Evolutionary conservation across 1,140 invertebrate species (phyloP).

Genomic region (Agrypnia vestita): DNA sequence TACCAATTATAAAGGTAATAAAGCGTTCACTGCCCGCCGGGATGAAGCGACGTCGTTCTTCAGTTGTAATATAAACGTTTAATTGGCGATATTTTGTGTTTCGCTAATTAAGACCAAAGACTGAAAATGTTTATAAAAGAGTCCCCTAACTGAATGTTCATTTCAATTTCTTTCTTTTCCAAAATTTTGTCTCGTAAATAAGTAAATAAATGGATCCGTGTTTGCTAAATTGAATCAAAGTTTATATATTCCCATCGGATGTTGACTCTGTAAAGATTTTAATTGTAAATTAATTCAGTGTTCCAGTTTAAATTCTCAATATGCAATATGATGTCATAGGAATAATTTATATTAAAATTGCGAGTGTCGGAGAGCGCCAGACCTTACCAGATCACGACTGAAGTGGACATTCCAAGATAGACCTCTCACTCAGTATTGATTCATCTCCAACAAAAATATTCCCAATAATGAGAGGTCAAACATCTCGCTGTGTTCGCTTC

Average conservation of each 20-base stretch:
- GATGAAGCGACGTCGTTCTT: no score
- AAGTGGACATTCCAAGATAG: no score
- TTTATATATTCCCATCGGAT: slow-evolving; percentile 58
- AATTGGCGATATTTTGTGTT: slow-evolving; percentile 61
- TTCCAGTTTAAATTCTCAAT: slow-evolving; percentile 60
- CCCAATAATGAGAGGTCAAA: no score
- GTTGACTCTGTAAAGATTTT: slow-evolving; percentile 59
- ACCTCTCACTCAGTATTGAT: no score
- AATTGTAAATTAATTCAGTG: slow-evolving; percentile 59
- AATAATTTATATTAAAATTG: slow-evolving; percentile 28
- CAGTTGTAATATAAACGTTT: slow-evolving; percentile 56
- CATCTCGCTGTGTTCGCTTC: no score
- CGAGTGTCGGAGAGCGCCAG: slow-evolving; percentile 21
- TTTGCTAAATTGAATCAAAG: slow-evolving; percentile 59
- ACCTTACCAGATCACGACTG: neutral
- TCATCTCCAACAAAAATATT: no score
- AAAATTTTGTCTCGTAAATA: slow-evolving; percentile 57
- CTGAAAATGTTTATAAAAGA: slow-evolving; percentile 60
- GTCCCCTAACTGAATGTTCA: slow-evolving; percentile 58
- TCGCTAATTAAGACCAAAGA: slow-evolving; percentile 62
- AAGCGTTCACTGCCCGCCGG: neutral
- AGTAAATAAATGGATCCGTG: slow-evolving; percentile 55
- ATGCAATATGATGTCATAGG: slow-evolving; percentile 56
- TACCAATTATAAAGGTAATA: neutral
- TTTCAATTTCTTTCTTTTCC: slow-evolving; percentile 53